phyloP scores from a whole-genome alignment of 2,888 invertebrate genomes.

The Bugula neritina region DNA sequence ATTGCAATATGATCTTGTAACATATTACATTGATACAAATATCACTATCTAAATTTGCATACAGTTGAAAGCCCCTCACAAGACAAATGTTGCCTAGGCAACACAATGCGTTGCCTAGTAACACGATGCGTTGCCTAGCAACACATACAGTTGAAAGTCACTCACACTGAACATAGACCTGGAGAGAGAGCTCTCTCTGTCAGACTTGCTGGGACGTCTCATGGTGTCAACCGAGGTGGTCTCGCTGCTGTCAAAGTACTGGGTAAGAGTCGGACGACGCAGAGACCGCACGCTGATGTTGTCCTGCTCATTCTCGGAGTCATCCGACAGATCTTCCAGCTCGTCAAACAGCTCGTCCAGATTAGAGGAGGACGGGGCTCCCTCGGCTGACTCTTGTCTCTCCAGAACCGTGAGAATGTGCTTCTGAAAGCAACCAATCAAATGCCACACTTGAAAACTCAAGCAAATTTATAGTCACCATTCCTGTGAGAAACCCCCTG shows the following conservation, averaged over 20 bases:
- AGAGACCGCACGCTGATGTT: constrained; percentile 13
- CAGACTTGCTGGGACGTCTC: background rate
- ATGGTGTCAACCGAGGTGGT: constrained; percentile 10
- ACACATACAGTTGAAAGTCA: constrained; percentile 8
- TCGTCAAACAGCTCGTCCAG: constrained; percentile 84
- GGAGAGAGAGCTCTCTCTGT: background rate
- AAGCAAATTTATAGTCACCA: no score
- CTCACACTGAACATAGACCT: background rate
- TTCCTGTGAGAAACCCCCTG: no score
- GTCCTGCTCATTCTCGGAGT: constrained; percentile 18
- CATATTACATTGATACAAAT: no score
- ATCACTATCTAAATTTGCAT: no score
- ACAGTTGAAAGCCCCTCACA: no score
- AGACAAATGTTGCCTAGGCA: no score
- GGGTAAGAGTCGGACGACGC: constrained; percentile 2
- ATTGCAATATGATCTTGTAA: no score
- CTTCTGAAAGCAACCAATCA: background rate
- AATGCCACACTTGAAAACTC: no score
- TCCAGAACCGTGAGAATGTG: constrained; percentile 1
- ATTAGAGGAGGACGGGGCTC: constrained; percentile 1
- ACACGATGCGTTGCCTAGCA: no score
- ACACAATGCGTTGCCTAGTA: no score
- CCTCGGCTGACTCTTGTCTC: background rate
- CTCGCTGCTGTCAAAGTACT: constrained; percentile 5
- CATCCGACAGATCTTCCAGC: constrained; percentile 69